phyloP scores from a whole-genome alignment of 2,888 invertebrate genomes.

The Platerodrilus igneus region DNA sequence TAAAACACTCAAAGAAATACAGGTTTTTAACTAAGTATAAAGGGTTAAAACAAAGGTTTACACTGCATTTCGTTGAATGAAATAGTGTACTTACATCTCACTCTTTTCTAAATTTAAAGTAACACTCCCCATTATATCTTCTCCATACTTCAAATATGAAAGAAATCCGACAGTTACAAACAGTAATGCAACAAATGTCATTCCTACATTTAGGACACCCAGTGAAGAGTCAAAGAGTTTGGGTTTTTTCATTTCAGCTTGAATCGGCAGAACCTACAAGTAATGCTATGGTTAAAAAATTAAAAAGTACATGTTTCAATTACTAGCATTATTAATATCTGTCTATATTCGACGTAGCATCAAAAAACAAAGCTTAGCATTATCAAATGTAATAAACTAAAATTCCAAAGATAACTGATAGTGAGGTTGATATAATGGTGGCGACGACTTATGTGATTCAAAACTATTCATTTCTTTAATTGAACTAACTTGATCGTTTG shows the following conservation, averaged over 20 bases:
- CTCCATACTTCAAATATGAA: constrained; percentile 85
- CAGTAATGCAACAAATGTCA: constrained; percentile 72
- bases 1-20: background rate
- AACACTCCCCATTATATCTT: constrained; percentile 74
- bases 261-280: constrained; percentile 83
- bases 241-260: constrained; percentile 85
- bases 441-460: no score
- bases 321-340: no score
- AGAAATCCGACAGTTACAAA: constrained; percentile 81
- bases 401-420: no score
- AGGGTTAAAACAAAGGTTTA: background rate
- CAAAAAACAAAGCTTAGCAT: no score
- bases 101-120: constrained; percentile 76
- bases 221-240: constrained; percentile 69
- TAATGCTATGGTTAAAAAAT: constrained; percentile 11
- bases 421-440: no score
- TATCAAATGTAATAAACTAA: no score
- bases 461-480: no score
- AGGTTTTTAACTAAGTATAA: no score
- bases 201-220: constrained; percentile 87
- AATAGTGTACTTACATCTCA: constrained; percentile 54
- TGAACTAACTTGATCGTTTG: no score
- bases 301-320: no score
- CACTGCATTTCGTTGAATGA: no score
- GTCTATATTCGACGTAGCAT: no score